Evolutionary conservation across 2,888 invertebrate species (phyloP).

Genomic region (Drosophila fulvimacula): DNA sequence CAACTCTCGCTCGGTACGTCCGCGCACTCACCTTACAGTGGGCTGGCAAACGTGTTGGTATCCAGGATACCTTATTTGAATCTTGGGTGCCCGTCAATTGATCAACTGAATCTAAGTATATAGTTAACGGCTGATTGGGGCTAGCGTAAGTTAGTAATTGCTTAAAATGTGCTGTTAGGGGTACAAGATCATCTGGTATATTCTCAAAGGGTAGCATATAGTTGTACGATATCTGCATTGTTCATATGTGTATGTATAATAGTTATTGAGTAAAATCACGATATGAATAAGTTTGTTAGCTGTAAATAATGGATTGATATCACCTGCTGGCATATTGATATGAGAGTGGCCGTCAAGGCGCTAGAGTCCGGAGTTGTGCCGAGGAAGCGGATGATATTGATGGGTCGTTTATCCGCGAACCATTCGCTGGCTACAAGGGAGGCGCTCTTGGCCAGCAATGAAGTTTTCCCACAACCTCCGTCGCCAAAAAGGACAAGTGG

Average conservation of each 20-base stretch:
- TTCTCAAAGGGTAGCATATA: conserved; percentile 95
- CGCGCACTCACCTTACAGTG: conserved; percentile 91
- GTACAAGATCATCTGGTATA: conserved; percentile 98
- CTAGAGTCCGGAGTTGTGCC: conserved; percentile 99
- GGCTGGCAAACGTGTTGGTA: conserved; percentile 95
- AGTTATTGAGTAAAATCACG: conserved; percentile 32
- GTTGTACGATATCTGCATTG: conserved; percentile 92
- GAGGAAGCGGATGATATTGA: conserved; percentile 95
- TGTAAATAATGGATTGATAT: conserved; percentile 51
- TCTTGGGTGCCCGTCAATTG: conserved; percentile 97
- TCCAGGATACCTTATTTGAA: conserved; percentile 97
- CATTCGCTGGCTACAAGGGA: conserved; percentile 91
- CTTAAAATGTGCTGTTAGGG: conserved; percentile 97
- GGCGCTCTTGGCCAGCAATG: conserved; percentile 96
- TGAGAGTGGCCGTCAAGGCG: conserved; percentile 95
- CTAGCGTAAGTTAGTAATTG: conserved; percentile 94
- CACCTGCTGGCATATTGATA: conserved; percentile 97
- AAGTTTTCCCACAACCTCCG: conserved; percentile 99
- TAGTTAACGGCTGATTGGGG: conserved; percentile 92
- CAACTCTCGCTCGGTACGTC: neutral
- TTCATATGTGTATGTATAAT: conserved; percentile 9
- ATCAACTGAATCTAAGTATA: conserved; percentile 98
- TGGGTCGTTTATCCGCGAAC: conserved; percentile 91
- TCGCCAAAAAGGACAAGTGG: conserved; percentile 97
- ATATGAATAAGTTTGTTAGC: conserved; percentile 27